phyloP scores from a whole-genome alignment of 1,140 invertebrate species.

The Drosophila setifemur region DNA sequence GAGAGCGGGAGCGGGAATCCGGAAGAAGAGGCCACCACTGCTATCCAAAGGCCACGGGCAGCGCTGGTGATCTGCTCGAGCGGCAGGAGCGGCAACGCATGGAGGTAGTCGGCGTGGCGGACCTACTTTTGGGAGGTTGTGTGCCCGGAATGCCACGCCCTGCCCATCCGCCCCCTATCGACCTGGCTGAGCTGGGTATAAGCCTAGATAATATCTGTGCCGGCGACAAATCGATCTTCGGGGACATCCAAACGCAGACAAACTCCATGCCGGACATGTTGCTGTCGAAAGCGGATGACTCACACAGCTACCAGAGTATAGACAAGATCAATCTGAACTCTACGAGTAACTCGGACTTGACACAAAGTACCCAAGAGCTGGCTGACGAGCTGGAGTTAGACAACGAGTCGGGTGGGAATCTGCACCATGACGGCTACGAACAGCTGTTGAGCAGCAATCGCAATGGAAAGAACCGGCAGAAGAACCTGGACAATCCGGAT shows the following conservation, averaged over 20 bases:
- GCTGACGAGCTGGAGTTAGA: slow-evolving; percentile 73
- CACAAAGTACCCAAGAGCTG: slow-evolving; percentile 78
- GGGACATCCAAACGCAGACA: slow-evolving; percentile 67
- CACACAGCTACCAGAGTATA: slow-evolving; percentile 80
- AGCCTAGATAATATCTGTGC: slow-evolving; percentile 79
- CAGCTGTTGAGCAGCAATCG: slow-evolving; percentile 54
- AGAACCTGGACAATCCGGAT: slow-evolving; percentile 15
- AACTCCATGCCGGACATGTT: slow-evolving; percentile 79
- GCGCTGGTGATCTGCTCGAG: slow-evolving; percentile 72
- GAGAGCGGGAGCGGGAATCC: slow-evolving; percentile 24
- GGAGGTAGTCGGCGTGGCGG: slow-evolving; percentile 84
- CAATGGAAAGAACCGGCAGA: slow-evolving; percentile 5
- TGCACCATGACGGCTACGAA: slow-evolving; percentile 70
- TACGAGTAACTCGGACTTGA: slow-evolving; percentile 74
- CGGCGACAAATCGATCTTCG: slow-evolving; percentile 76
- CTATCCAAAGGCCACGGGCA: slow-evolving; percentile 43
- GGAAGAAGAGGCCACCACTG: slow-evolving; percentile 25
- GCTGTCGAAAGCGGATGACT: slow-evolving; percentile 75
- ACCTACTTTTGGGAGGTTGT: slow-evolving; percentile 52
- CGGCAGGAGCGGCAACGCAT: slow-evolving; percentile 79
- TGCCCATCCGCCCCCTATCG: slow-evolving; percentile 75
- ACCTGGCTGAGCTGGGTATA: slow-evolving; percentile 78
- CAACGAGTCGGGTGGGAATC: slow-evolving; percentile 58
- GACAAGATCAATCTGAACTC: slow-evolving; percentile 80
- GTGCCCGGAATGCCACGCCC: slow-evolving; percentile 75